phyloP scores from a whole-genome alignment of 1,140 invertebrate genomes.

The Aphis gossypii region DNA sequence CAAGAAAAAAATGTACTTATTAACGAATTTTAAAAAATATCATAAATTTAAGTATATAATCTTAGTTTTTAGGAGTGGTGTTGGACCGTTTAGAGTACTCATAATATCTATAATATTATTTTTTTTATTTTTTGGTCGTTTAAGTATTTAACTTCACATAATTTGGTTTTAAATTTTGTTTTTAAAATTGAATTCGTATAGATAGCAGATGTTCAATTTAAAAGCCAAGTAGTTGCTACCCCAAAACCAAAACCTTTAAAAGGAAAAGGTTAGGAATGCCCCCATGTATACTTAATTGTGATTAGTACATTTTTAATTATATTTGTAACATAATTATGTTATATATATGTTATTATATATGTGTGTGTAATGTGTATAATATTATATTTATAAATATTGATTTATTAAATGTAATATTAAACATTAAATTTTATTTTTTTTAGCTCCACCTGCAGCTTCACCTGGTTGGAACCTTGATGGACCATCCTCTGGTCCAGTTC shows the following conservation, averaged over 20 bases:
- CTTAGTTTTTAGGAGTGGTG: neutral
- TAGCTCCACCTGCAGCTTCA: conserved; percentile 46
- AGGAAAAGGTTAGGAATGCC: conserved; percentile 48
- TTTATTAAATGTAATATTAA: neutral
- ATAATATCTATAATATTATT: neutral
- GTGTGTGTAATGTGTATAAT: neutral
- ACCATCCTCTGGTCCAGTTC: conserved; percentile 47
- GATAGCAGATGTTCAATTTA: conserved; percentile 57
- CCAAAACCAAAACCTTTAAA: conserved; percentile 37
- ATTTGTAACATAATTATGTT: neutral
- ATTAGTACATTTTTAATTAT: neutral
- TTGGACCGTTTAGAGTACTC: neutral
- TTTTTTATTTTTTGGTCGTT: neutral
- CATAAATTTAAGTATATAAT: neutral
- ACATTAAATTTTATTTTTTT: neutral
- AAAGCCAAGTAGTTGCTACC: conserved; percentile 17
- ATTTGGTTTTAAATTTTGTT: neutral
- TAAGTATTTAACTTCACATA: neutral
- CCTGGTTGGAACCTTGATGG: conserved; percentile 58
- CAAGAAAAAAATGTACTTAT: too few species aligned
- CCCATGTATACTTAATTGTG: neutral
- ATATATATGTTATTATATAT: too few species aligned
- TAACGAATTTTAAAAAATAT: too few species aligned
- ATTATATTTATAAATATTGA: neutral
- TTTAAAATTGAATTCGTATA: conserved; percentile 37